These are phyloP conservation scores for Actinemys pallida DNA, from an alignment of 2,113 vertebrate species.

Conservation along the genomic window DNA sequence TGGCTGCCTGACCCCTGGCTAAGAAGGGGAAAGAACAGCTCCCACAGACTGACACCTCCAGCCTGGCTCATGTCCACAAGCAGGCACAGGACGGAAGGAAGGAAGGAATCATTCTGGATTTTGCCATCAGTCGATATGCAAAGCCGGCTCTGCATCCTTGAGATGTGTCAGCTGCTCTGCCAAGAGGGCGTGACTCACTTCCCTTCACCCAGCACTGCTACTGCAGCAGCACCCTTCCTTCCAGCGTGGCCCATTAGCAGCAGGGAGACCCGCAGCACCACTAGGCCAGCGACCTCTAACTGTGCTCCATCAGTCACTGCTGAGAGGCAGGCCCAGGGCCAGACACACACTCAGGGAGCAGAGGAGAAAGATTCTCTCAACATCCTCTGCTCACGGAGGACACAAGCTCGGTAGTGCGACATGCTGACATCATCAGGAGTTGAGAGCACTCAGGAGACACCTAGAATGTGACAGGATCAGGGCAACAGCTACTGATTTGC, in stretches of 20 bases:
- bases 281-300: background rate
- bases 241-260: background rate
- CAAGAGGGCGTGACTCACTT: fast-evolving
- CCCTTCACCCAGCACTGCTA: background rate
- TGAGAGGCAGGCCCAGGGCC: fast-evolving
- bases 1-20: background rate
- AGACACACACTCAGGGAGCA: background rate
- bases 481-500: background rate
- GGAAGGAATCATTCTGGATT: constrained; percentile 24
- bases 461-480: fast-evolving
- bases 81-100: background rate
- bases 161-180: background rate
- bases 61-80: background rate
- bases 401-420: background rate
- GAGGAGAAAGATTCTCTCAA: background rate
- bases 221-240: constrained; percentile 27
- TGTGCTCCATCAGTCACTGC: background rate
- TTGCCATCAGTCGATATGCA: fast-evolving
- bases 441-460: background rate
- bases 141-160: constrained; percentile 20
- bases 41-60: background rate
- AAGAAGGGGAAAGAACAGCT: background rate
- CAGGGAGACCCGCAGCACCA: fast-evolving
- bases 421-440: fast-evolving
- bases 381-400: fast-evolving